phyloP scores from a whole-genome alignment of 23 tunicate genomes.

The Botrylloides violaceus region DNA sequence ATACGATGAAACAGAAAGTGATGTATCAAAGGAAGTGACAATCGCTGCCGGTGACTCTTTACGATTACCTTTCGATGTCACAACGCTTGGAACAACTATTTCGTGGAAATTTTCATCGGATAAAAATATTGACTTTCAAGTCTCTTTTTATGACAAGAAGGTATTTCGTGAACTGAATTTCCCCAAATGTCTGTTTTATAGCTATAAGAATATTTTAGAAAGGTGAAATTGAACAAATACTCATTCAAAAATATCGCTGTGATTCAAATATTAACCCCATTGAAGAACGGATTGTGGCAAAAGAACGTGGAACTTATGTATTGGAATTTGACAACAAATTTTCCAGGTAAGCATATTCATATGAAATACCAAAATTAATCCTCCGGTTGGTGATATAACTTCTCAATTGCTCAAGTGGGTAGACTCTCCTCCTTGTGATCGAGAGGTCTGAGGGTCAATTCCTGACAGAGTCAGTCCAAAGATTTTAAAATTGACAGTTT shows the following conservation, averaged over 20 bases:
- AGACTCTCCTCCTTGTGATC: too few species aligned
- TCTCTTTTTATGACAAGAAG: conserved; percentile 42
- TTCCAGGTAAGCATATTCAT: conserved; percentile 78
- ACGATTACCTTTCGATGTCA: conserved; percentile 43
- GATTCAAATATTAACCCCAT: conserved; percentile 64
- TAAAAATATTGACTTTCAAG: conserved; percentile 45
- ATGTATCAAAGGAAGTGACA: conserved; percentile 1
- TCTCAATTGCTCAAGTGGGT: too few species aligned
- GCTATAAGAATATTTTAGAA: not conserved
- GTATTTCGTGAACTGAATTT: too few species aligned
- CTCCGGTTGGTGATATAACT: too few species aligned
- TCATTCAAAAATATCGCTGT: conserved; percentile 40
- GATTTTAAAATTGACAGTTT: too few species aligned
- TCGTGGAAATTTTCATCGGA: conserved; percentile 61
- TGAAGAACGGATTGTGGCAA: conserved; percentile 40
- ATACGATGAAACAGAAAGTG: not conserved
- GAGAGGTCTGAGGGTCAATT: too few species aligned
- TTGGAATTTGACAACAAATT: conserved; percentile 68
- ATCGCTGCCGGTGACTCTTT: conserved; percentile 40
- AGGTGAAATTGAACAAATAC: conserved; percentile 1
- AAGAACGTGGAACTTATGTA: conserved; percentile 43
- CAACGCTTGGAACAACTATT: conserved; percentile 33
- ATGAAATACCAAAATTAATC: too few species aligned
- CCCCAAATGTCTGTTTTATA: too few species aligned
- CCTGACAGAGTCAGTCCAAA: too few species aligned